Evolutionary conservation across 2,797 vertebrate species (phyloP).

Genomic region (Poecilia picta): DNA sequence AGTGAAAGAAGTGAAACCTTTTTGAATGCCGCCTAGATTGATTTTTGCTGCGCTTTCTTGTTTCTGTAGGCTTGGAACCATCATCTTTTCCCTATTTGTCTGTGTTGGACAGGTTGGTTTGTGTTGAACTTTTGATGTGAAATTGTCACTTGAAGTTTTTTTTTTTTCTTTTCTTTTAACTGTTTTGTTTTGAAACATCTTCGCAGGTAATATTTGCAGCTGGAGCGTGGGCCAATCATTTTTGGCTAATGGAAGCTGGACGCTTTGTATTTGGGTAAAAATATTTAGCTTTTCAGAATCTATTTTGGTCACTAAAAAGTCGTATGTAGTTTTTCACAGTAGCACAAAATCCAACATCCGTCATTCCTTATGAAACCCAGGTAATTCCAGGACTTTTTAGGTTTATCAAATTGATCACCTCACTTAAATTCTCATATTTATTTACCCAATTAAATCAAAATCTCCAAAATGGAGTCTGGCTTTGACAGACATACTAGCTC

Average conservation of each 20-base stretch:
- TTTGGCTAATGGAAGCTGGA: constrained; percentile 94
- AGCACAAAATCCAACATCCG: background rate
- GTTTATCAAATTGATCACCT: background rate
- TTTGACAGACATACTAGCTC: background rate
- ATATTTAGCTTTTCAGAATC: background rate
- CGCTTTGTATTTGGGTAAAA: constrained; percentile 92
- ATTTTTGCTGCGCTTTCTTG: background rate
- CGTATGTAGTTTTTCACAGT: background rate
- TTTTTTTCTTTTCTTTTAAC: background rate
- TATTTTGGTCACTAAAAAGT: background rate
- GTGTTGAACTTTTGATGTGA: background rate
- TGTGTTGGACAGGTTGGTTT: constrained; percentile 90
- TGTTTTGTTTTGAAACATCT: background rate
- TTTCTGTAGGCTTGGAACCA: constrained; percentile 86
- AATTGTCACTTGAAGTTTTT: background rate
- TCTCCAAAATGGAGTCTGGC: background rate
- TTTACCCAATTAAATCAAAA: background rate
- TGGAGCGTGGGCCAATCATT: constrained; percentile 86
- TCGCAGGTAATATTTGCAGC: constrained; percentile 89
- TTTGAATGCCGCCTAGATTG: background rate
- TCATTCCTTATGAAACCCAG: too few species aligned
- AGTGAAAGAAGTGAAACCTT: constrained; percentile 22
- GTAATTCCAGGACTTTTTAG: background rate
- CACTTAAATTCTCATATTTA: background rate
- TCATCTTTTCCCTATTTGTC: constrained; percentile 93